phyloP scores from a whole-genome alignment of 2,888 invertebrate genomes.

The Rotaria macrura region DNA sequence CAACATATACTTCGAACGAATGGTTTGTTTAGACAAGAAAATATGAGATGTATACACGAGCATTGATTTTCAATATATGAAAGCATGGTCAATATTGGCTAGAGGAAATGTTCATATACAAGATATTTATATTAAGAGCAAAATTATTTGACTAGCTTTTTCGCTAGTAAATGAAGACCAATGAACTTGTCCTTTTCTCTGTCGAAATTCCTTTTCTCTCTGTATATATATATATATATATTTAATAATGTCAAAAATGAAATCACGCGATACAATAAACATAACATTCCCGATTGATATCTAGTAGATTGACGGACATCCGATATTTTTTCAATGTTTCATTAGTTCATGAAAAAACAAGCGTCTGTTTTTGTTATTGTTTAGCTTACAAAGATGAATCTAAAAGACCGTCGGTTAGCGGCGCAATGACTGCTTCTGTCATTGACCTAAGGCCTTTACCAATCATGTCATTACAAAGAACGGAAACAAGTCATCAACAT shows the following conservation, averaged over 20 bases:
- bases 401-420: neutral
- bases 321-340: neutral
- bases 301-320: neutral
- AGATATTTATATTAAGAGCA: neutral
- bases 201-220: too few relatives aligned
- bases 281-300: neutral
- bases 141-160: neutral
- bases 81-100: neutral
- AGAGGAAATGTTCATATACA: neutral
- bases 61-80: neutral
- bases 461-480: neutral
- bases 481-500: neutral
- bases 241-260: neutral
- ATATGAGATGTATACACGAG: neutral
- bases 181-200: neutral
- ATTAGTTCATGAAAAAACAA: neutral
- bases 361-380: neutral
- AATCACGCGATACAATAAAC: neutral
- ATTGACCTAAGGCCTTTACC: neutral
- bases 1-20: neutral
- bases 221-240: neutral
- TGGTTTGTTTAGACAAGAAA: neutral
- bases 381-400: conserved; percentile 13
- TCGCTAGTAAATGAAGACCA: neutral
- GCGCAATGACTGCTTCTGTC: neutral